A percentile compares a stretch with the other conserved stretches of the same genome.
Evolutionary conservation across 2,888 invertebrate genomes (phyloP).

Genomic region (Brachycybe producta): DNA sequence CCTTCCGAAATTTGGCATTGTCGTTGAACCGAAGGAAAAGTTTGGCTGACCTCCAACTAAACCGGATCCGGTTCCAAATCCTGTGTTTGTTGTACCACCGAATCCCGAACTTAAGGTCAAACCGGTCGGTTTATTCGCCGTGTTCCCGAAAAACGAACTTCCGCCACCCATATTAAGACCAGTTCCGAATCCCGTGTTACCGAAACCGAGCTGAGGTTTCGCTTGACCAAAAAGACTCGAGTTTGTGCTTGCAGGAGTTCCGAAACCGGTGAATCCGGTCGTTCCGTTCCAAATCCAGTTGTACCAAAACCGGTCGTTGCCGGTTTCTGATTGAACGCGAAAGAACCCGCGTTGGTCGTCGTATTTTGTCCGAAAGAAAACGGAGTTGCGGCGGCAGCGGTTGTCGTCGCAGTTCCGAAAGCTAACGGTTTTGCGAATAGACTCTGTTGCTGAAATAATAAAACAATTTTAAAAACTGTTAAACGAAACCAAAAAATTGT

Average conservation of each 20-base stretch:
- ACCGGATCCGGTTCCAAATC: background rate
- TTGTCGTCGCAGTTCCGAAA: slow-evolving; percentile 28
- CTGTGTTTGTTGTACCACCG: slow-evolving; percentile 3
- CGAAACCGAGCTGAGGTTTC: slow-evolving; percentile 15
- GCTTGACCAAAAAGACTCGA: slow-evolving; percentile 21
- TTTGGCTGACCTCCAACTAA: background rate
- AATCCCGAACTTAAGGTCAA: slow-evolving; percentile 12
- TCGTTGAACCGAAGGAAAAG: background rate
- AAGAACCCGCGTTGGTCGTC: slow-evolving; percentile 19
- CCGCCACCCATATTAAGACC: background rate
- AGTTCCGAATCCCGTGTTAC: slow-evolving; percentile 12
- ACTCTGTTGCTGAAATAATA: slow-evolving; percentile 23
- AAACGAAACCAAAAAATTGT: slow-evolving; percentile 17
- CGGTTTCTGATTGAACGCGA: slow-evolving; percentile 16
- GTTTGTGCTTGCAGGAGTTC: slow-evolving; percentile 20
- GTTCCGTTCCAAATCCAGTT: slow-evolving; percentile 39
- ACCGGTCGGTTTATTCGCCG: slow-evolving; percentile 11
- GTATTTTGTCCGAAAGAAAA: slow-evolving; percentile 24
- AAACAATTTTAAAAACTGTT: slow-evolving; percentile 20
- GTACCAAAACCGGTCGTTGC: slow-evolving; percentile 27
- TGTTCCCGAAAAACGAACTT: slow-evolving; percentile 10
- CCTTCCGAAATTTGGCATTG: no score
- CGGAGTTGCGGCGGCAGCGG: slow-evolving; percentile 13
- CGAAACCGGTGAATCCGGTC: slow-evolving; percentile 25
- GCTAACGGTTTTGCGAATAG: slow-evolving; percentile 30